These are phyloP conservation scores for Argyresthia goedartella DNA, from an alignment of 2,888 invertebrate species.

Conservation along the genomic window DNA sequence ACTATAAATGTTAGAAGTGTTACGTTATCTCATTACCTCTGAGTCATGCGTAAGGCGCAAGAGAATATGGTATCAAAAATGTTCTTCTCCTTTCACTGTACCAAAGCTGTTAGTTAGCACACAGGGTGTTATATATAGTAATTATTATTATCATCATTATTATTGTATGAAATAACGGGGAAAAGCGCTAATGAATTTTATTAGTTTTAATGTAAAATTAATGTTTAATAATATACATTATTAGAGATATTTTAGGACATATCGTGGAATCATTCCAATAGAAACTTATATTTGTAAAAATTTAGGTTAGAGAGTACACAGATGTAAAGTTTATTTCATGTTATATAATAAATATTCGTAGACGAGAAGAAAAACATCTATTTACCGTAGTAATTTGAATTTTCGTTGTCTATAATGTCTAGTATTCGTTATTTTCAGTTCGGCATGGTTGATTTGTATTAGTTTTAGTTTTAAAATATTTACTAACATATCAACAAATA, in stretches of 20 bases:
- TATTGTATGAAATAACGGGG: slow-evolving; percentile 33
- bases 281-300: slow-evolving; percentile 6
- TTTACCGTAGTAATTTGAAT: too few species aligned
- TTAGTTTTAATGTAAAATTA: slow-evolving; percentile 25
- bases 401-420: too few species aligned
- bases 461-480: too few species aligned
- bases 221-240: slow-evolving; percentile 5
- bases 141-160: too few species aligned
- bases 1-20: too few species aligned
- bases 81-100: not conserved
- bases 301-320: slow-evolving; percentile 1
- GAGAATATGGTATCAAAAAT: not conserved
- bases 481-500: slow-evolving; percentile 6
- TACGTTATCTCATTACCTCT: too few species aligned
- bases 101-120: not conserved
- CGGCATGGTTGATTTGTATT: too few species aligned
- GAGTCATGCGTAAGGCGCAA: too few species aligned
- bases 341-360: too few species aligned
- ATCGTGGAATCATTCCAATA: slow-evolving; percentile 7
- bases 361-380: too few species aligned
- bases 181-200: slow-evolving; percentile 66
- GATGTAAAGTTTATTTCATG: too few species aligned
- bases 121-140: not conserved
- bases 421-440: too few species aligned
- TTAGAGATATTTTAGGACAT: slow-evolving; percentile 12